Base-by-base conservation (phyloP, 2,797 vertebrate species). In the Siniperca undulata region DNA sequence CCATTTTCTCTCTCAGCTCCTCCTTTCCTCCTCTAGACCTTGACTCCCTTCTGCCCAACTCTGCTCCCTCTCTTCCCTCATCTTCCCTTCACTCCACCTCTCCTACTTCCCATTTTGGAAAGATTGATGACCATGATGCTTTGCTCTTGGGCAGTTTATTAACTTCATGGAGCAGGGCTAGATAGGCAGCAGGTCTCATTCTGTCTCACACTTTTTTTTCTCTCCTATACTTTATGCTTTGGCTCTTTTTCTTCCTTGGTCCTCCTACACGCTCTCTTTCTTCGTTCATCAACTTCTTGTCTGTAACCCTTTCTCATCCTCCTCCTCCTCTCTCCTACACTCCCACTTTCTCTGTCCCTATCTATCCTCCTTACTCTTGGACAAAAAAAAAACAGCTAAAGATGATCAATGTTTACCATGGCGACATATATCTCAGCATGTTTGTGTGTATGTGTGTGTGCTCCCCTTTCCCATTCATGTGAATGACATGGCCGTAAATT, bases 401-500 rank as follows among this genome's bases (percentile, higher is more conserved):
- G 73, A 74, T 66, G 16, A 90, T 87, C 75, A 68, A 52, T 83
- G 85, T 83, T 88, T 74, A 71, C 27, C 83, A 76, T 74, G 60
- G 74, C n/a, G 65, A 76, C 85, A 89, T 86, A 87, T 82, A 82
- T 91, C 76, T 81, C 62, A 38, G 48, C 71, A 80, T 48, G 74
- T 86, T 16, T 84, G 59, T 77, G 55, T 69, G n/a, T 70, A 60
- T 53, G 55, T 53, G 53, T 9, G 7, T 53, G 52, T 53, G 52
- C 62, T 68, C 24, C 72, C 78, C 66, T 69, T 72, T 69, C 56
- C 84, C 46, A 70, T 87, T 80, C 27, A 7, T 56, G 80, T 87
- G 92, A 92, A 88, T 93, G 89, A 83, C 88, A 82, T 52, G 76
- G 84, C 81, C 46, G 80, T 95, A 96, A 95, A 95, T 94, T 85